phyloP scores from a whole-genome alignment of 2,797 vertebrate species.

The Momotus momota region DNA sequence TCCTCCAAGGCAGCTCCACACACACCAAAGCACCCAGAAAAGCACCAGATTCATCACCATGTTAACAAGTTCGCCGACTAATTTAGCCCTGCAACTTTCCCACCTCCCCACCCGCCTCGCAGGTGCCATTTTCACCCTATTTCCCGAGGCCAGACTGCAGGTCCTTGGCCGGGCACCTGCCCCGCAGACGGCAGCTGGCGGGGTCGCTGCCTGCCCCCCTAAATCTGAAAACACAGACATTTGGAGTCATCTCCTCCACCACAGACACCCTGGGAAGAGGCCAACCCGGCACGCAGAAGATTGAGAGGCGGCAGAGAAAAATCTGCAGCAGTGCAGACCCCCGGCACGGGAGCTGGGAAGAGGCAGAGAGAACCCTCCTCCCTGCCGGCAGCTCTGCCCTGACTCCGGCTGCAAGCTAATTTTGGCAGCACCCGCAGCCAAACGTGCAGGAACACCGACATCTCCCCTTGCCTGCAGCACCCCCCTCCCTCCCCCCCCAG shows the following conservation, averaged over 20 bases:
- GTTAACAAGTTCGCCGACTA: not conserved
- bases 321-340: not conserved
- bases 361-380: not conserved
- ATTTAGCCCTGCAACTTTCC: not conserved
- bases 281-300: fast-evolving
- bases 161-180: not conserved
- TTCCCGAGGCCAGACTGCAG: not conserved
- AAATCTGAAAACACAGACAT: not conserved
- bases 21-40: not conserved
- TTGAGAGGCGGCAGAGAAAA: not conserved
- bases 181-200: fast-evolving
- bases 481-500: not conserved
- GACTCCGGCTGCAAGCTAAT: not conserved
- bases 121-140: not conserved
- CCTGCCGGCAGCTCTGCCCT: not conserved
- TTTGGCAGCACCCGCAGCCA: slow-evolving; percentile 15
- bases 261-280: not conserved
- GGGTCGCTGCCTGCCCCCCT: not conserved
- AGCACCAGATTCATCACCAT: not conserved
- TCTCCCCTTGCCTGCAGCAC: not conserved
- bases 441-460: not conserved
- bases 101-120: not conserved
- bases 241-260: not conserved
- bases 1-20: not conserved
- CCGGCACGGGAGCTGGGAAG: not conserved